phyloP scores from a whole-genome alignment of 2,797 vertebrate genomes.

The Sebastiscus albofasciatus region DNA sequence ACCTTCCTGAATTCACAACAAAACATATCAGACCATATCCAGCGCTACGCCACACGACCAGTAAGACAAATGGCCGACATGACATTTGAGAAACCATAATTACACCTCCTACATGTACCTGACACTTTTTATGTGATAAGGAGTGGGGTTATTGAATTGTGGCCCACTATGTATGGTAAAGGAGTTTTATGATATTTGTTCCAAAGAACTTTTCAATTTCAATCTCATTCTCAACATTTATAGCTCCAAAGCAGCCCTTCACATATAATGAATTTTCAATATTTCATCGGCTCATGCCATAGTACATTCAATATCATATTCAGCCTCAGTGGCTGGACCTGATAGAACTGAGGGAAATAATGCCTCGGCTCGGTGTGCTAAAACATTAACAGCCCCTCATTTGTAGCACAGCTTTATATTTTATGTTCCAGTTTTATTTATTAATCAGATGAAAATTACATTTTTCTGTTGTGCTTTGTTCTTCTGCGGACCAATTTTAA shows the following conservation, averaged over 20 bases:
- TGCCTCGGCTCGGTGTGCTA: conserved; percentile 26
- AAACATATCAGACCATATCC: conserved; percentile 22
- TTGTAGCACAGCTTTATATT: conserved; percentile 42
- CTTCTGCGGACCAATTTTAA: conserved; percentile 55
- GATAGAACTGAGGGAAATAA: conserved; percentile 63
- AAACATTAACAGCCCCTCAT: conserved; percentile 54
- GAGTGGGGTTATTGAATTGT: conserved; percentile 60
- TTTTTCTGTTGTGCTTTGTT: conserved; percentile 49
- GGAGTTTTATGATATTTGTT: conserved; percentile 78
- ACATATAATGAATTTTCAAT: conserved; percentile 77
- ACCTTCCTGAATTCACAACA: conserved; percentile 18
- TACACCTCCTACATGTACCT: conserved; percentile 60
- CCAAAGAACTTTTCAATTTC: conserved; percentile 82
- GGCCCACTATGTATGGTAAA: conserved; percentile 59
- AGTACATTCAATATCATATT: conserved; percentile 75
- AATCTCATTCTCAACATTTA: conserved; percentile 82
- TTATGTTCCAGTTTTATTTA: conserved; percentile 69
- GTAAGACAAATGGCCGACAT: conserved; percentile 65
- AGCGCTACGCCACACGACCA: conserved; percentile 37
- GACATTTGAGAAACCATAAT: conserved; percentile 74
- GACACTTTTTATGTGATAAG: conserved; percentile 67
- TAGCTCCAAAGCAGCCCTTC: conserved; percentile 78
- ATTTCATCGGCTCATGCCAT: conserved; percentile 67
- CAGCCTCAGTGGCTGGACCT: conserved; percentile 62
- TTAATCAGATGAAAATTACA: conserved; percentile 65